A percentile compares a stretch with the other conserved stretches of the same genome.
Evolutionary conservation across 2,797 vertebrate species (phyloP).

Genomic region (Hippoglossus hippoglossus): DNA sequence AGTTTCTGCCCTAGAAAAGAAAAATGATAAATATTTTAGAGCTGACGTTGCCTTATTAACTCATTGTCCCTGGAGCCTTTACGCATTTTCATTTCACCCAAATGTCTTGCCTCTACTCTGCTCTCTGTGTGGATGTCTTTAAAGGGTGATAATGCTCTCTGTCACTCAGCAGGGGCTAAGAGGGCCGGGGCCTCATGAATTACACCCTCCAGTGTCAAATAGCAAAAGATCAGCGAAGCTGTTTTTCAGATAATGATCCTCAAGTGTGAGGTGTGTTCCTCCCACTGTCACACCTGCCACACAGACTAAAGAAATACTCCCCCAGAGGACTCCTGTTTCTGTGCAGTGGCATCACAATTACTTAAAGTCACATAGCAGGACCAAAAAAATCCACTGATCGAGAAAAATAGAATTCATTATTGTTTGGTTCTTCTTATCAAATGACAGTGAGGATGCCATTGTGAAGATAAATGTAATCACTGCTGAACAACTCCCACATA

Average conservation of each 20-base stretch:
- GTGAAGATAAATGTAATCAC: background rate
- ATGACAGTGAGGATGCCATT: background rate
- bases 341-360: background rate
- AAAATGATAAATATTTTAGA: background rate
- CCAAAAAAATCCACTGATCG: background rate
- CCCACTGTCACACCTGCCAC: background rate
- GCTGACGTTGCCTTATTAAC: background rate
- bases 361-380: background rate
- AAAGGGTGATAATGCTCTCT: background rate
- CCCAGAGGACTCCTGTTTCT: background rate
- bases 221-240: background rate
- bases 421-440: slow-evolving; percentile 7
- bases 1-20: background rate
- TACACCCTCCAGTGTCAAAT: background rate
- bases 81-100: background rate
- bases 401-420: background rate
- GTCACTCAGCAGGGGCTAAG: slow-evolving; percentile 16
- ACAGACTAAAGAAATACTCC: background rate
- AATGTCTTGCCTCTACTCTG: background rate
- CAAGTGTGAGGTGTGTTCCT: background rate
- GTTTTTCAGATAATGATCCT: slow-evolving; percentile 1
- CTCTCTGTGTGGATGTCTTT: background rate
- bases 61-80: background rate
- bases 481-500: background rate
- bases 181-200: background rate